Base-by-base conservation (phyloP, 2,797 vertebrate genomes). In the Centroberyx gerrardi region DNA sequence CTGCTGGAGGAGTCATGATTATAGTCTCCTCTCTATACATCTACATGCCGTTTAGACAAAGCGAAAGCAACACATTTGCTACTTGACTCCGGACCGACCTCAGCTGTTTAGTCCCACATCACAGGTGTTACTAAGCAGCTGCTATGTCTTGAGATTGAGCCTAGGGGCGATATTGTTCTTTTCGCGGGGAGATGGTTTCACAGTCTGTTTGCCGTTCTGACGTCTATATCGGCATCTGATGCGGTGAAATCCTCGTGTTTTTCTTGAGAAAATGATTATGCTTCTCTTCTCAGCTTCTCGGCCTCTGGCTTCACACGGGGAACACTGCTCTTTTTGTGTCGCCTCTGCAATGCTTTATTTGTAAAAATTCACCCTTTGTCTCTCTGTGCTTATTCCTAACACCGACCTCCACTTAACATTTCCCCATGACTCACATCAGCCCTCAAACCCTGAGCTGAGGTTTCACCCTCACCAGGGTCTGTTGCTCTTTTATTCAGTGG, bases 261-360 rank as follows among this genome's bases (percentile, higher is more conserved):
- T 81, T 86, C 78, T 82, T 48, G 1, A 73, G 59, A 66, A 61
- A 80, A 75, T 69, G 59, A 53, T 76, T 72, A 62, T 60, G 62
- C 52, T 76, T 22, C 69, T 85, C 59, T 76, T 69, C 71, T 82
- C 67, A 62, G 72, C 80, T 76, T 22, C 33, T 48, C 54, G 61
- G 87, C 91, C 82, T 76, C 53, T 64, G 88, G 90, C 86, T 73
- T 72, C 46, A 17, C 42, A 49, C 49, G 69, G 53, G 68, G 75
- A 78, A 94, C 87, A 91, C 67, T 90, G 76, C 62, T 66, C 86
- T 89, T 92, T 88, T 89, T 93, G 90, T 92, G 80, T 85, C 60
- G 78, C 82, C 77, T 80, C 68, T 1, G 14, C 53, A 40, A 46
- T 74, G 53, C 12, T 72, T 33, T 74, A 69, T 86, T 83, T 80